phyloP scores from a whole-genome alignment of 1,140 invertebrate genomes.

The Megalonaias nervosa region DNA sequence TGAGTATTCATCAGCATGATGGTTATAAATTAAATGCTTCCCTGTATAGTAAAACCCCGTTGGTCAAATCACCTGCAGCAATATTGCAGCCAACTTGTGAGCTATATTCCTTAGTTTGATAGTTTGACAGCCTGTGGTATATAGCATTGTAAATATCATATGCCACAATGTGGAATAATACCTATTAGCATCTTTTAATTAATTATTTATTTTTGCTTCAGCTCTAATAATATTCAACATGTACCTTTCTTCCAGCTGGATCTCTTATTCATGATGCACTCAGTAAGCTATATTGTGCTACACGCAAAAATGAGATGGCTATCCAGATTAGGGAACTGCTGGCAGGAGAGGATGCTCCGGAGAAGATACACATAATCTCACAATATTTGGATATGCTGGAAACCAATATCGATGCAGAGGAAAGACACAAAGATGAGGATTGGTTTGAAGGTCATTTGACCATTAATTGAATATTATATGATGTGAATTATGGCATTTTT shows the following conservation, averaged over 20 bases:
- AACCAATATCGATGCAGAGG: conserved; percentile 53
- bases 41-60: too few species aligned
- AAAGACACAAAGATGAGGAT: conserved; percentile 62
- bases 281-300: conserved; percentile 49
- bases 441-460: conserved; percentile 63
- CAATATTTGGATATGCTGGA: conserved; percentile 61
- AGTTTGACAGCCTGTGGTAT: too few species aligned
- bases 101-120: too few species aligned
- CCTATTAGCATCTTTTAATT: neutral
- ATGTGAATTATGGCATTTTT: too few species aligned
- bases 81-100: too few species aligned
- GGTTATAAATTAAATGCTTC: too few species aligned
- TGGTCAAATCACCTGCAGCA: too few species aligned
- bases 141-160: too few species aligned
- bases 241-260: conserved; percentile 45
- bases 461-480: too few species aligned
- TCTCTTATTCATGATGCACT: conserved; percentile 57
- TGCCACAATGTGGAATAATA: neutral
- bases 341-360: conserved; percentile 50
- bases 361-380: conserved; percentile 61
- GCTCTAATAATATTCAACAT: neutral
- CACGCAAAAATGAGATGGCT: conserved; percentile 57
- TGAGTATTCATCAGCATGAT: too few species aligned
- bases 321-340: conserved; percentile 56
- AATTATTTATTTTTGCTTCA: neutral